Percentiles rank a stretch among this genome's conserved stretches.
Evolutionary conservation across 30 jellyfish, hydroid and myxozoan genomes (phyloP).

Genomic region (Turritopsis rubra): DNA sequence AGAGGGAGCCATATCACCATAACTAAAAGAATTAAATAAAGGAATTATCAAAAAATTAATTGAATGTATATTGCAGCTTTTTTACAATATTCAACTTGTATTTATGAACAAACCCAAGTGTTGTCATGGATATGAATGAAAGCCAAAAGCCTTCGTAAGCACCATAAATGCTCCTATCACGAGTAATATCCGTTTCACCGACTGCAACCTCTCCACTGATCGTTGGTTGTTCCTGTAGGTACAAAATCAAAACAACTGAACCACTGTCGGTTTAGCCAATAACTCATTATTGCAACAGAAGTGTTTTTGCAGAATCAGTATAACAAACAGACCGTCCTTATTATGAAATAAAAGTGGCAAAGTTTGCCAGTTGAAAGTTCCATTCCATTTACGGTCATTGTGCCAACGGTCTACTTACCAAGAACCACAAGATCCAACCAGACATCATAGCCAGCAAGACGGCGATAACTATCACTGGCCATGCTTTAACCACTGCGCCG

Average conservation of each 20-base stretch:
- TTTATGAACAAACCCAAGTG: no score
- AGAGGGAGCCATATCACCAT: slow-evolving; percentile 14
- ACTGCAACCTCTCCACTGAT: neutral
- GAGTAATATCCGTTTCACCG: slow-evolving; percentile 2
- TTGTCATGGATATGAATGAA: slow-evolving; percentile 22
- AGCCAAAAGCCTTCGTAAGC: slow-evolving; percentile 28
- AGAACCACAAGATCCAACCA: slow-evolving; percentile 27
- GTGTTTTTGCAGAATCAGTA: no score
- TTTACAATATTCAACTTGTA: neutral
- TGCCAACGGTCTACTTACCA: no score
- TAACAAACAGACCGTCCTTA: no score
- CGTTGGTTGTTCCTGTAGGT: neutral
- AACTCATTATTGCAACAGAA: no score
- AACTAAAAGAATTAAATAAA: neutral
- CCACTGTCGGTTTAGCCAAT: no score
- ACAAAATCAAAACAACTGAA: no score
- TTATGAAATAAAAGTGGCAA: no score
- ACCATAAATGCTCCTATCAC: neutral
- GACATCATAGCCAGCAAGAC: slow-evolving; percentile 4
- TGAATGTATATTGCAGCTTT: neutral
- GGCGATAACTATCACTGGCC: slow-evolving; percentile 16
- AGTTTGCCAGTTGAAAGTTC: no score
- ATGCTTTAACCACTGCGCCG: slow-evolving; percentile 17
- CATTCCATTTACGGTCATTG: no score
- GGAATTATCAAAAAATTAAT: no score